phyloP scores from a whole-genome alignment of 1,140 invertebrate species.

The Bombus haemorrhoidalis region DNA sequence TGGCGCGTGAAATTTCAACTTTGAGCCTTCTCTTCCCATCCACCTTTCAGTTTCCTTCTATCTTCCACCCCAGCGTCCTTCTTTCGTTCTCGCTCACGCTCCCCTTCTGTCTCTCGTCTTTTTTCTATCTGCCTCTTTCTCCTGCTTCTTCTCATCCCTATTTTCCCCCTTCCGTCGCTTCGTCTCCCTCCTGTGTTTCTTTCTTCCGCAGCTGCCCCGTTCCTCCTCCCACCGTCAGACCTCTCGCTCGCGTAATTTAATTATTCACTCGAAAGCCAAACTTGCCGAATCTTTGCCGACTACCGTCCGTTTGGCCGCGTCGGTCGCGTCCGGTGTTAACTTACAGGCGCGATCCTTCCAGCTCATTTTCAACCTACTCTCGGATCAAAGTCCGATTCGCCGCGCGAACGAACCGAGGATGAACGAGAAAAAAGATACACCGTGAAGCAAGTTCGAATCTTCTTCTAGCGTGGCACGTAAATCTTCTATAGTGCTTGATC shows the following conservation, averaged over 20 bases:
- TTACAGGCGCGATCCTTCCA: conserved; percentile 3
- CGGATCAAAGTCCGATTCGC: not conserved
- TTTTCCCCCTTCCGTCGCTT: not conserved
- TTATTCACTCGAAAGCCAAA: conserved; percentile 72
- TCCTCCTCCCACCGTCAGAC: conserved; percentile 26
- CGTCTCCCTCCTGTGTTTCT: not conserved
- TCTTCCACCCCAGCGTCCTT: not conserved
- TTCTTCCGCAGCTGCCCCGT: not conserved
- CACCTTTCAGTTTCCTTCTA: conserved; percentile 23
- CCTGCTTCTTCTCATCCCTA: no score
- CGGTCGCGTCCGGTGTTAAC: conserved; percentile 46
- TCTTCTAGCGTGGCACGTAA: conserved; percentile 61
- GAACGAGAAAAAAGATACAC: conserved; percentile 37
- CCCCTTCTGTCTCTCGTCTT: not conserved
- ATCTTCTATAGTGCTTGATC: conserved; percentile 62
- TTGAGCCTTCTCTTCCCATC: conserved; percentile 71
- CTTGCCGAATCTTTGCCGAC: conserved; percentile 47
- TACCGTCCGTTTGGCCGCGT: conserved; percentile 36
- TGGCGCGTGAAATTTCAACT: conserved; percentile 82
- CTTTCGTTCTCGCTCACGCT: not conserved
- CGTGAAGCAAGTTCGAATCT: conserved; percentile 55
- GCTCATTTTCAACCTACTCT: not conserved
- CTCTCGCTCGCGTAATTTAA: conserved; percentile 77
- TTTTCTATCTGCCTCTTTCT: not conserved
- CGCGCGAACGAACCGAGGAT: not conserved